Evolutionary conservation across 2,113 vertebrate species (phyloP), one percentile per base, ranked within the genome.

Genomic region (Bubo blakistoni): DNA sequence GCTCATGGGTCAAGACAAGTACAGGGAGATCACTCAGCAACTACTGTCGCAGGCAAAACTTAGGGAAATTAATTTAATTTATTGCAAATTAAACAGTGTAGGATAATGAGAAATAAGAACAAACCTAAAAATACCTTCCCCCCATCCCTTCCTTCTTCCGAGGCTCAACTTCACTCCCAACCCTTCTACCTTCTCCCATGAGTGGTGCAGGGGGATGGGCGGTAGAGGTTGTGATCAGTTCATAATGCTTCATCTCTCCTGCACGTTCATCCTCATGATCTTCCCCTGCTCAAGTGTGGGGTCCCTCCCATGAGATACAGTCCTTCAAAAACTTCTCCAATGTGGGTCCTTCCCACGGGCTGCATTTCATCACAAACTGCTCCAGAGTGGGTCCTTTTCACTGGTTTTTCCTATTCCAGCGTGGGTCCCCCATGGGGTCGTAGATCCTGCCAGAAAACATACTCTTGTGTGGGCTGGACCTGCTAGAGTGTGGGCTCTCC

Each of bases 321-420:
- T 52, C 11, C 20, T 38, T 29, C 15, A 38, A 0, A 0, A 58
- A n/a, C 4, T 51, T n/a, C 24, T 67, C 16, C 12, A 21, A 0
- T 1, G 9, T 38, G 29, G 1, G 3, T 80, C 13, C 13, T 81
- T 30, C 34, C 15, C 27, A 32, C 0, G 2, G 52, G 19, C 42
- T 57, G 22, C 27, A 40, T 27, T 42, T 32, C 47, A 67, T 84
- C 54, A 54, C 7, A 40, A 29, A 63, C 15, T 36, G 17, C 30
- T 63, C 30, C 27, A 57, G 26, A 10, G 7, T 20, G 17, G 9
- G 7, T 44, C 26, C 15, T 59, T 55, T 67, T 13, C 25, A 21
- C 0, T 0, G 25, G 1, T 40, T 17, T 57, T 76, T 77, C 13
- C 13, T 55, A 2, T 30, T 65, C 9, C 15, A 25, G 2, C 0